A percentile compares a stretch with the other conserved stretches of the same genome.
phyloP scores from a whole-genome alignment of 2,113 vertebrate species.

The Glaucomys volans region DNA sequence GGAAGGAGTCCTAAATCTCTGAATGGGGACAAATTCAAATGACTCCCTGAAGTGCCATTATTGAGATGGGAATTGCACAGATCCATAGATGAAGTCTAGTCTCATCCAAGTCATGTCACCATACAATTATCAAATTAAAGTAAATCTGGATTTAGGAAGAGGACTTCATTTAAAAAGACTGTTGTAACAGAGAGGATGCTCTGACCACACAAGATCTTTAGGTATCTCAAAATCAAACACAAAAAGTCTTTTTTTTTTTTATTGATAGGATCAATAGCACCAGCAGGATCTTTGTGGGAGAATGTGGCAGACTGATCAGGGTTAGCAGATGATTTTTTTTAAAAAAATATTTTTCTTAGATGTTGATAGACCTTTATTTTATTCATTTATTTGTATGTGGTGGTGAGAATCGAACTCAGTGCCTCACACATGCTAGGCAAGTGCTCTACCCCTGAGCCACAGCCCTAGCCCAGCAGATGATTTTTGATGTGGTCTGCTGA shows the following conservation, averaged over 20 bases:
- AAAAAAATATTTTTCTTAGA: too few species aligned
- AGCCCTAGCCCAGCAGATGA: too few species aligned
- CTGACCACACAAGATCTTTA: not conserved
- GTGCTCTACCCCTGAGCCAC: too few species aligned
- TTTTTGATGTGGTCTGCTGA: not conserved
- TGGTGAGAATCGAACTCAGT: too few species aligned
- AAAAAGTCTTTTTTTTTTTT: not conserved
- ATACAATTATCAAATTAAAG: not conserved
- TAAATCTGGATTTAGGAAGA: not conserved
- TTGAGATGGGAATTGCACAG: not conserved
- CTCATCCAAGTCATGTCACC: not conserved
- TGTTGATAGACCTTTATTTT: too few species aligned
- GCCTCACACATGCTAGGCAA: too few species aligned
- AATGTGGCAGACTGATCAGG: not conserved
- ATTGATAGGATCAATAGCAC: not conserved
- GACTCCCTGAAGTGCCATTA: not conserved
- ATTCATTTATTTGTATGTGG: too few species aligned
- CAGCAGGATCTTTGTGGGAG: constrained; percentile 13
- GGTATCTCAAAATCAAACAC: not conserved
- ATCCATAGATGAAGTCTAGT: not conserved
- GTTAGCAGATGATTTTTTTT: not conserved
- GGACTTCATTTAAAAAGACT: not conserved
- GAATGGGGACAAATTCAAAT: not conserved
- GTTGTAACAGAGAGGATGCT: not conserved
- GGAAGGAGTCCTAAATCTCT: not conserved